These are phyloP conservation scores for Mormyrus iriodes DNA, from an alignment of 2,113 vertebrate species.

Conservation along the genomic window DNA sequence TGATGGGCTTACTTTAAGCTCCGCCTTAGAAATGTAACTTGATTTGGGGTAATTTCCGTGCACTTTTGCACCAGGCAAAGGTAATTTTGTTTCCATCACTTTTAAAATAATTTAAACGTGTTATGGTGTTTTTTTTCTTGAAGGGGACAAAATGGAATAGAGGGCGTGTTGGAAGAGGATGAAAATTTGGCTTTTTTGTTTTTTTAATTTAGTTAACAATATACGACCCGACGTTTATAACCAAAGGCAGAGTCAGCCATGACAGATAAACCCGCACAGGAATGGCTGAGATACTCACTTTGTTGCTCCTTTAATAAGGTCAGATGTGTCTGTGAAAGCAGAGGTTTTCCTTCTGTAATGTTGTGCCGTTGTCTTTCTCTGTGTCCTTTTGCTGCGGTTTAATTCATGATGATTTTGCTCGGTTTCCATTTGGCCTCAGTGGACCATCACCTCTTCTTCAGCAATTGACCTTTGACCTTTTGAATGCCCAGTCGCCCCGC, in stretches of 20 bases:
- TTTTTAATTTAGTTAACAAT: not conserved
- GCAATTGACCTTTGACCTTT: conserved; percentile 12
- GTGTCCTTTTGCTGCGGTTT: not conserved
- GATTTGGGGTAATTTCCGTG: not conserved
- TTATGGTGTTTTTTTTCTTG: not conserved
- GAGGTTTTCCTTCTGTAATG: not conserved
- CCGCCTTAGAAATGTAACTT: not conserved
- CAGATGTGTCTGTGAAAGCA: not conserved
- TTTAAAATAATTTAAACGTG: not conserved
- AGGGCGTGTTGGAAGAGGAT: not conserved
- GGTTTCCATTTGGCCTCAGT: conserved; percentile 23
- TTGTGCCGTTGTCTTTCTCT: not conserved
- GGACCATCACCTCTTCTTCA: conserved; percentile 17
- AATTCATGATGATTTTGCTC: conserved; percentile 20
- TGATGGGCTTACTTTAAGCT: not conserved
- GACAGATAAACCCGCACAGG: not conserved
- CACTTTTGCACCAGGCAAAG: not conserved
- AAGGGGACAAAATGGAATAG: too few species aligned
- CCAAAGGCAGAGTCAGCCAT: conserved; percentile 9
- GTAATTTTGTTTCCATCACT: not conserved
- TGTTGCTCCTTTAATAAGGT: not conserved
- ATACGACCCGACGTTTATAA: not conserved
- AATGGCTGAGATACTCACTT: not conserved
- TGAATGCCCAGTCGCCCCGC: not conserved
- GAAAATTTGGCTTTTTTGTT: not conserved